These are phyloP conservation scores for Campylorhamphus procurvoides DNA, from an alignment of 2,113 vertebrate species.

Conservation along the genomic window DNA sequence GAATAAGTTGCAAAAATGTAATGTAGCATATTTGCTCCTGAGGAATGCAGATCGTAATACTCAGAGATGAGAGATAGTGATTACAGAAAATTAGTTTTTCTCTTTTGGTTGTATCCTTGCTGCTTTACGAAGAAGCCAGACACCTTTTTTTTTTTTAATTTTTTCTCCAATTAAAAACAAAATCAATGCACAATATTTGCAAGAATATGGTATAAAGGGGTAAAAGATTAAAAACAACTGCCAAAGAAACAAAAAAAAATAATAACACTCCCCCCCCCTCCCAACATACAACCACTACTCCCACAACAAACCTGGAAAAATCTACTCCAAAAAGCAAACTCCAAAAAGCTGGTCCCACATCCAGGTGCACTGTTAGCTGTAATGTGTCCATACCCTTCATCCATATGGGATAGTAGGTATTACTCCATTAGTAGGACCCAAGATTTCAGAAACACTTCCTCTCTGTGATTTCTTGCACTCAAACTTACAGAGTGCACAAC, in stretches of 20 bases:
- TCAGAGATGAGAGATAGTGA: background rate
- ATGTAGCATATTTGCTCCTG: background rate
- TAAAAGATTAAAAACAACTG: background rate
- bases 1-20: background rate
- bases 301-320: background rate
- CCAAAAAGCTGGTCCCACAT: background rate
- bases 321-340: accelerated
- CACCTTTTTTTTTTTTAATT: background rate
- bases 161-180: background rate
- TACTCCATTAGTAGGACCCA: accelerated
- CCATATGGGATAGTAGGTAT: accelerated
- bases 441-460: background rate
- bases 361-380: background rate
- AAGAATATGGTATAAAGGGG: background rate
- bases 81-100: background rate
- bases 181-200: background rate
- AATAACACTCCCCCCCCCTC: too few species aligned
- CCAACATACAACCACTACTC: accelerated
- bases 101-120: background rate
- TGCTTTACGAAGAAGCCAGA: background rate
- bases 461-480: background rate
- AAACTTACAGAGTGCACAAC: background rate
- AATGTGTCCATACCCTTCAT: background rate
- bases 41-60: background rate
- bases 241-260: background rate